Base-by-base conservation (phyloP, 2,797 vertebrate species). In the Pseudotriccus pelzelni region DNA sequence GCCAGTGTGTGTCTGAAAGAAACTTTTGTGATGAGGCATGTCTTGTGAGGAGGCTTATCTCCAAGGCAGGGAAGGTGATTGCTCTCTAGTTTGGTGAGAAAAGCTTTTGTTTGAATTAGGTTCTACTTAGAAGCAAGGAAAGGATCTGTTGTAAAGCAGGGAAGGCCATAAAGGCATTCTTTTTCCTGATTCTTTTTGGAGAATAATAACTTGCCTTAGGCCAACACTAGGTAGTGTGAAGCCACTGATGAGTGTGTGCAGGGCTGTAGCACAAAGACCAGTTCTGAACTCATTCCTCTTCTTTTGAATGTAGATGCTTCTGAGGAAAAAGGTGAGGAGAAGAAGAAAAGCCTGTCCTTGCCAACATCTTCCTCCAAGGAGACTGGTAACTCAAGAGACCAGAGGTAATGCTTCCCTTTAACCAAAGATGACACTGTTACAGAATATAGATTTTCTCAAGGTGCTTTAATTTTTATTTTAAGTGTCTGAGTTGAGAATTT, bases 351-450 rank as follows among this genome's bases (percentile, higher is more conserved):
- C 20, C 92, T 94, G 32, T 97, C 98, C 75, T 97, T 98, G 44
- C 96, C 98, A 62, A 97, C 98, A 4, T 98, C 98, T 0, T 99
- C 98, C 63, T 98, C 98, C 21, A 99, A 98, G 96, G 98, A 98
- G 75, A 96, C 91, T 66, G 91, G 98, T 5, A 98, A 98, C 92
- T 97, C 98, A 34, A 96, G 93, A 81, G 98, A 99, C 88, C 97
- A 98, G 97, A 99, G 99, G 99, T 99, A 97, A 97, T 30, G 10
- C 6, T 84, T 87, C 30, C 62, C 25, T 89, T 70, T 93, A 87
- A 73, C 30, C 37, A 73, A 58, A 88, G 37, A 12, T 37, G 28
- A n/a, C 36, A 4, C 17, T 37, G 12, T 37, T 59, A 21, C 4
- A 60, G 47, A 52, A 69, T 53, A 28, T 34, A 32, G 32, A 15